Conservation (phyloP, 2,113 vertebrate genomes). For the Ptilonorhynchus violaceus region DNA sequence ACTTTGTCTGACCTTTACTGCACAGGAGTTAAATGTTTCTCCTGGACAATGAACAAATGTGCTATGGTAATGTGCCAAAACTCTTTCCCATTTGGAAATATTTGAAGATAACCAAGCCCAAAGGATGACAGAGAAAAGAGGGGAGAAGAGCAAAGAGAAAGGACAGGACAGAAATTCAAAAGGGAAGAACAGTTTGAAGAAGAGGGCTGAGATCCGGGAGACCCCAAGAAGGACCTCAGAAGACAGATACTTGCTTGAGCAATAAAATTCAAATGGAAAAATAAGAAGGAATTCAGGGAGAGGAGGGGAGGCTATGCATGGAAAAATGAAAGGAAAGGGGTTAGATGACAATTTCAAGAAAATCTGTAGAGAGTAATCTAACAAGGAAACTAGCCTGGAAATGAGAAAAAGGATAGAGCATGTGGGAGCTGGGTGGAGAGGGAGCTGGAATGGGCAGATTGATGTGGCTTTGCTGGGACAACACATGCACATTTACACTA, state of each 20-base stretch:
- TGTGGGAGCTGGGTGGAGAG: neutral
- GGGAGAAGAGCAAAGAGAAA: neutral
- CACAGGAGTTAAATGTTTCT: neutral
- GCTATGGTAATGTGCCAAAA: neutral
- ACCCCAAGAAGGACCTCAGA: neutral
- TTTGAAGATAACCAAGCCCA: neutral
- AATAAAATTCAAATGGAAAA: neutral
- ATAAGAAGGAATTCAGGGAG: neutral
- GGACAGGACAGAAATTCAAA: neutral
- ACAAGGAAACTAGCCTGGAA: neutral
- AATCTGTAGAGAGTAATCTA: neutral
- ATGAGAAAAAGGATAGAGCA: neutral
- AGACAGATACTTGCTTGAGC: neutral
- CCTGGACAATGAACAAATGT: neutral
- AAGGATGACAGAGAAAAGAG: neutral
- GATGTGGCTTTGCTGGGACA: neutral
- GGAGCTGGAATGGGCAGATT: neutral
- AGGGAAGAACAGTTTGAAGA: neutral
- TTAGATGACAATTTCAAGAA: neutral
- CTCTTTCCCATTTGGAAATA: neutral
- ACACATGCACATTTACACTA: accelerated
- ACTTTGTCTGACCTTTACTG: neutral
- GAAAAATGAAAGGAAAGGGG: neutral
- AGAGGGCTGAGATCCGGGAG: neutral
- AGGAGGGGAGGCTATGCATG: neutral